Percentiles rank a stretch among this genome's conserved stretches.
phyloP scores from a whole-genome alignment of 2,113 vertebrate genomes.

The Tiliqua scincoides region DNA sequence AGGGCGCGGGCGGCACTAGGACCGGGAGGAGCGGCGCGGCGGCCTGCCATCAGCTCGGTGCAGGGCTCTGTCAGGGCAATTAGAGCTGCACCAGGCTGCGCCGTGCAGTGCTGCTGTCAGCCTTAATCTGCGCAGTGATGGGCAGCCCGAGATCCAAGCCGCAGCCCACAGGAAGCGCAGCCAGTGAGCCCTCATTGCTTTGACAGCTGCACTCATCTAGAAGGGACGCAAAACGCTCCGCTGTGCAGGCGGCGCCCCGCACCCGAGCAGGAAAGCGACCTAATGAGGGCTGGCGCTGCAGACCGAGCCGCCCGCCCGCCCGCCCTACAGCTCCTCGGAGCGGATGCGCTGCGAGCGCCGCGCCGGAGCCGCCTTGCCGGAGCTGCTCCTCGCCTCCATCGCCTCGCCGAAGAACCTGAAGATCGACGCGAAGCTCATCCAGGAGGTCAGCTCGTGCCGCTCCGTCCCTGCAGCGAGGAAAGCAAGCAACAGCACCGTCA shows the following conservation, averaged over 20 bases:
- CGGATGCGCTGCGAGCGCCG: slow-evolving; percentile 91
- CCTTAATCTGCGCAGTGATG: slow-evolving; percentile 85
- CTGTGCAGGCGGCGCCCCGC: slow-evolving; percentile 85
- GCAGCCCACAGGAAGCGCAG: slow-evolving; percentile 89
- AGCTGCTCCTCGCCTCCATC: slow-evolving; percentile 81
- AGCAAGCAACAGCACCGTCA: background rate
- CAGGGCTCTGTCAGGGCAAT: slow-evolving; percentile 86
- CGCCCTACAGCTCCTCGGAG: slow-evolving; percentile 81
- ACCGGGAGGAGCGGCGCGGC: slow-evolving; percentile 59
- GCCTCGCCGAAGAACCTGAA: slow-evolving; percentile 90
- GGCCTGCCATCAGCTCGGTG: slow-evolving; percentile 79
- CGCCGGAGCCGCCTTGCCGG: slow-evolving; percentile 78
- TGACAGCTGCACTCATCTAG: slow-evolving; percentile 97
- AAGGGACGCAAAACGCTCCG: slow-evolving; percentile 96
- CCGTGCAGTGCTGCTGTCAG: slow-evolving; percentile 85
- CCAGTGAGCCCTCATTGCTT: slow-evolving; percentile 93
- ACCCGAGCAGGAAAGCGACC: slow-evolving; percentile 85
- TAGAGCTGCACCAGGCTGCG: slow-evolving; percentile 82
- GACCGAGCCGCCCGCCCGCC: slow-evolving; percentile 25
- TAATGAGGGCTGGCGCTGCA: slow-evolving; percentile 74
- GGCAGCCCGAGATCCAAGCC: slow-evolving; percentile 82
- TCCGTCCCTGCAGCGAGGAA: slow-evolving; percentile 86
- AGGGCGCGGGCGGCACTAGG: slow-evolving; percentile 45
- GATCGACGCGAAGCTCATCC: slow-evolving; percentile 94
- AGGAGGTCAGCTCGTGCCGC: slow-evolving; percentile 94